Evolutionary conservation across 1,140 invertebrate genomes (phyloP), one percentile per base, ranked within the genome.

Genomic region (Microplitis mediator): DNA sequence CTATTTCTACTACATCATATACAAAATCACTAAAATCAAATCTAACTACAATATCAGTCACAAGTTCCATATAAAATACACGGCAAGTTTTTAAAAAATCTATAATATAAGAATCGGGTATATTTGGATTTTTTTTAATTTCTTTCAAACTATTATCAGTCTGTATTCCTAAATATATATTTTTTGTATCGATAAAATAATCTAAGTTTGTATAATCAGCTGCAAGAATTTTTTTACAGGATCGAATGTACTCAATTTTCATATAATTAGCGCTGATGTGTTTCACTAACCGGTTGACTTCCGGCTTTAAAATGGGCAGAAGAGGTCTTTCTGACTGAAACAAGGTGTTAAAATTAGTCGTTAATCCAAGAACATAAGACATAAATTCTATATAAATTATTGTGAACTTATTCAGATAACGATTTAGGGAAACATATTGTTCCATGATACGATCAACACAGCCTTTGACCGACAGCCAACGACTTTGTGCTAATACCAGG

Each of bases 391-490:
- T 64, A 73, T 82, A 81, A 9, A 81, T 34, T 36, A 61, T 67
- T 16, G 76, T 81, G 58, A 79, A 75, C 34, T 72, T 51, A 78
- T 87, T 85, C 31, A 54, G 85, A 80, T 74, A 83, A 87, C 32
- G 73, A 67, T 52, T 79, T 76, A 16, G 86, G 69, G 60, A 79
- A 73, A 50, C 73, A 69, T 45, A 73, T 62, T 85, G 82, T 66
- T 84, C 78, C 16, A 84, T 68, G 14, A 84, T 66, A 66, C 82
- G 67, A 66, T 82, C 73, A 3, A 85, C 81, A 79, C 81, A 84
- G 32, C 72, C 68, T 72, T 86, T 75, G 34, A 84, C 36, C 4
- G 85, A 84, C 9, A 86, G 72, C 82, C 80, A 87, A 32, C 81
- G 75, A 39, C 81, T 87, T 52, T 52, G 76, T 58, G 76, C 71